Percentiles rank a stretch among this genome's conserved stretches.
These are phyloP conservation scores for Zosterops japonicus DNA, from an alignment of 2,113 vertebrate species.

Conservation along the genomic window DNA sequence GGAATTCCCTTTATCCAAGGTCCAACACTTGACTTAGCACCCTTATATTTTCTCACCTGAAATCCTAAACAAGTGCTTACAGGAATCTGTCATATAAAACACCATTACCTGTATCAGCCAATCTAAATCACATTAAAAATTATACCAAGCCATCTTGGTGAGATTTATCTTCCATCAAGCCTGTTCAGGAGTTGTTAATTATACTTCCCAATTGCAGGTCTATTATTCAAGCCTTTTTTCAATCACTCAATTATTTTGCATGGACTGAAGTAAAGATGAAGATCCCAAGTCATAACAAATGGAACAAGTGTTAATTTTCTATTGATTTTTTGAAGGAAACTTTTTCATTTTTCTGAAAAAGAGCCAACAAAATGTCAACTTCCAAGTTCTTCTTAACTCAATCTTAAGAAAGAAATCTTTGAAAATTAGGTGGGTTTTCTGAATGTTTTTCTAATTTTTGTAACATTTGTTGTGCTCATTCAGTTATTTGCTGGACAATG, in stretches of 20 bases:
- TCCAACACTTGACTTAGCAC: neutral
- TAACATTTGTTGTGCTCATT: neutral
- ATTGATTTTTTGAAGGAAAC: neutral
- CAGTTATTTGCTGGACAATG: neutral
- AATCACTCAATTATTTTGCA: neutral
- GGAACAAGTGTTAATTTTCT: neutral
- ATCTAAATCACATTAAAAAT: neutral
- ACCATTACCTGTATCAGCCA: neutral
- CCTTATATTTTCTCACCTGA: neutral
- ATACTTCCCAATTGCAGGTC: neutral
- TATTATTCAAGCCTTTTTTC: neutral
- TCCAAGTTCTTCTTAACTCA: neutral
- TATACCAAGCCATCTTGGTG: neutral
- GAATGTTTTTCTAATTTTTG: neutral
- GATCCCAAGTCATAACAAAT: neutral
- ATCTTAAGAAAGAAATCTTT: neutral
- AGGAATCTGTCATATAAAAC: neutral
- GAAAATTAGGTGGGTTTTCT: neutral
- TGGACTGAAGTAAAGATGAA: neutral
- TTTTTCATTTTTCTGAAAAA: neutral
- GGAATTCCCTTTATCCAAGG: neutral
- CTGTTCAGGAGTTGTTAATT: neutral
- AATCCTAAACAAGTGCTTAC: neutral
- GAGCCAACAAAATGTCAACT: neutral
- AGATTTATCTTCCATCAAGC: neutral